Conservation (phyloP, 2,888 invertebrate genomes). For the Elysia crispata region DNA sequence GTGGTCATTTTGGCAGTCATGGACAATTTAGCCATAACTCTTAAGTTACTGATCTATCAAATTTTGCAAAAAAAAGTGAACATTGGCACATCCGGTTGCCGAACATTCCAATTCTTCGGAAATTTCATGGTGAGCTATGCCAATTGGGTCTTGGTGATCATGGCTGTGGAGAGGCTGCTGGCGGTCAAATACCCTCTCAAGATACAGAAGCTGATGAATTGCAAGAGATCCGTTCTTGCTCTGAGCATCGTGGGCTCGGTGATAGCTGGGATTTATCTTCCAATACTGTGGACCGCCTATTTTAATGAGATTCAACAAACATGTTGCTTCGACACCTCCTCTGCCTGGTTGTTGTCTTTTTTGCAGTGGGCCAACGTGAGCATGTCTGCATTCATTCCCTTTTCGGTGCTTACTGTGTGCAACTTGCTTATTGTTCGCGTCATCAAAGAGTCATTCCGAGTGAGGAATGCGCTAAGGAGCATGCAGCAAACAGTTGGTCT, state of each 20-base stretch:
- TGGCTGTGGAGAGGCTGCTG: slow-evolving; percentile 48
- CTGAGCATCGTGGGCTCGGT: slow-evolving; percentile 37
- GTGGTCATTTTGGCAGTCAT: slow-evolving; percentile 63
- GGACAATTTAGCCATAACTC: slow-evolving; percentile 60
- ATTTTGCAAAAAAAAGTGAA: slow-evolving; percentile 53
- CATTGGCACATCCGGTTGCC: slow-evolving; percentile 57
- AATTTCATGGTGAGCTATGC: slow-evolving; percentile 47
- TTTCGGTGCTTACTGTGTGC: slow-evolving; percentile 50
- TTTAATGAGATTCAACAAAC: neutral
- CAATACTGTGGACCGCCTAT: slow-evolving; percentile 39
- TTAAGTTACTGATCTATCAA: slow-evolving; percentile 60
- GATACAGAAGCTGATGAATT: slow-evolving; percentile 41
- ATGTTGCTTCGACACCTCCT: neutral
- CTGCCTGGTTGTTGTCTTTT: neutral
- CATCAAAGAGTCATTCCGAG: slow-evolving; percentile 48
- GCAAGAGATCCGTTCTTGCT: slow-evolving; percentile 22
- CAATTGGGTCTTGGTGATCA: slow-evolving; percentile 51
- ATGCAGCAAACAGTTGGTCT: neutral
- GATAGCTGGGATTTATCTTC: slow-evolving; percentile 41
- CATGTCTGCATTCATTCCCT: slow-evolving; percentile 52
- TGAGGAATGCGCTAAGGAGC: slow-evolving; percentile 31
- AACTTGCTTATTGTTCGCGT: slow-evolving; percentile 50
- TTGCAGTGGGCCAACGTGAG: slow-evolving; percentile 49
- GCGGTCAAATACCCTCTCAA: slow-evolving; percentile 51
- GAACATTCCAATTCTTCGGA: slow-evolving; percentile 37